Conservation (phyloP, 2,113 vertebrate genomes). For the Panthera leo region DNA sequence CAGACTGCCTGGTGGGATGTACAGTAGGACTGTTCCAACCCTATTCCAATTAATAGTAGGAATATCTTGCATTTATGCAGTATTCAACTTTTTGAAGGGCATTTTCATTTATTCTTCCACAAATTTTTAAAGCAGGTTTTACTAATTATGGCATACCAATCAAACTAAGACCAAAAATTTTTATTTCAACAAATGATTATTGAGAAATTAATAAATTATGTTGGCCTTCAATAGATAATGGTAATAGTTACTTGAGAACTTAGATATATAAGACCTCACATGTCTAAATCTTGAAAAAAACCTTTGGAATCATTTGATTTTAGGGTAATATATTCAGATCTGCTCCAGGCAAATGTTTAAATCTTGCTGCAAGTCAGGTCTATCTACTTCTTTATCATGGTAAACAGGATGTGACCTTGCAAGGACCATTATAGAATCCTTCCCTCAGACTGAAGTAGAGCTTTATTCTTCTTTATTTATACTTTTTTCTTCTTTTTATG, state of each 20-base stretch:
- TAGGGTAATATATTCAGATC: neutral
- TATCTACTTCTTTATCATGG: neutral
- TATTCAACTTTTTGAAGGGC: neutral
- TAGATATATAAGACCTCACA: neutral
- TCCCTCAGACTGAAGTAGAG: neutral
- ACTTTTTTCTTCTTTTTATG: neutral
- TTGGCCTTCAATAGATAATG: slow-evolving; percentile 19
- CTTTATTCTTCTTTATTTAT: neutral
- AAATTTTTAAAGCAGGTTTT: slow-evolving; percentile 35
- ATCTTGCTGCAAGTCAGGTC: neutral
- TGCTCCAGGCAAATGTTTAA: neutral
- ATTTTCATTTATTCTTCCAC: neutral
- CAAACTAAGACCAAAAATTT: neutral
- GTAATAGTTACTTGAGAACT: neutral
- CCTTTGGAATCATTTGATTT: neutral
- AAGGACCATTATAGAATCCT: neutral
- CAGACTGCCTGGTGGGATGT: neutral
- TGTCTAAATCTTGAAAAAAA: neutral
- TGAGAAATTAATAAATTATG: neutral
- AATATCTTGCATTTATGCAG: neutral
- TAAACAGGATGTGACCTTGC: neutral
- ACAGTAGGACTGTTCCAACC: neutral
- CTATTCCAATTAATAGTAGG: neutral
- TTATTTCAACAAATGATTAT: slow-evolving; percentile 32
- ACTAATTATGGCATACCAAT: slow-evolving; percentile 11